phyloP scores from a whole-genome alignment of 2,113 vertebrate genomes.

The Tragelaphus strepsiceros region DNA sequence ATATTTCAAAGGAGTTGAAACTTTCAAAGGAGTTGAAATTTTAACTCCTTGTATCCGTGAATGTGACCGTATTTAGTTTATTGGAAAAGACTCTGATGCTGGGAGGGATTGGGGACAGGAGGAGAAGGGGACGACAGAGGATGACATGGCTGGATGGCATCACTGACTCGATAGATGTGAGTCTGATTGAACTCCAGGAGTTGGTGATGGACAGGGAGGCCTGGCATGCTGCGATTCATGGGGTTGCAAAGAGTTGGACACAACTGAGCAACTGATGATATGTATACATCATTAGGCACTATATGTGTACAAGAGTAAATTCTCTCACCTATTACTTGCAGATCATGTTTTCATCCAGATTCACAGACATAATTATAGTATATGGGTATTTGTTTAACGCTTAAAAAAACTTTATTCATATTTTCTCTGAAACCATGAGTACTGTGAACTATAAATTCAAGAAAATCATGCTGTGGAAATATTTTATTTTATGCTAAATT shows the following conservation, averaged over 20 bases:
- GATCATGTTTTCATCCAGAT: not conserved
- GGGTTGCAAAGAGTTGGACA: too few species aligned
- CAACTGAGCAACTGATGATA: not conserved
- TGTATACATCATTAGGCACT: not conserved
- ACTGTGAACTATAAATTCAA: not conserved
- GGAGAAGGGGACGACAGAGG: too few species aligned
- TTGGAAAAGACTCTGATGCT: too few species aligned
- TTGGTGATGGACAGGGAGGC: too few species aligned
- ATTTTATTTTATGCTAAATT: slow-evolving; percentile 40
- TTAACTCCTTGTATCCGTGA: not conserved
- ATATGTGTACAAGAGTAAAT: not conserved
- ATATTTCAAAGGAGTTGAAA: not conserved
- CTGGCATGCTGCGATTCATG: too few species aligned
- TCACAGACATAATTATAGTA: not conserved
- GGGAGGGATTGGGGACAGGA: too few species aligned
- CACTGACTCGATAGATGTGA: too few species aligned
- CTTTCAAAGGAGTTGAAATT: not conserved
- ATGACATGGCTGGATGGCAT: too few species aligned
- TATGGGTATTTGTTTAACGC: not conserved
- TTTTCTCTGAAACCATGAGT: slow-evolving; percentile 35
- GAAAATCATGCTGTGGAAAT: slow-evolving; percentile 36
- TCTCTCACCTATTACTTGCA: not conserved
- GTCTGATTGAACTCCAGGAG: too few species aligned
- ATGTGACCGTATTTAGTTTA: not conserved
- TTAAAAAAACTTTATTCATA: slow-evolving; percentile 53